Evolutionary conservation across 2,113 vertebrate genomes (phyloP).

Genomic region (Camelus bactrianus): DNA sequence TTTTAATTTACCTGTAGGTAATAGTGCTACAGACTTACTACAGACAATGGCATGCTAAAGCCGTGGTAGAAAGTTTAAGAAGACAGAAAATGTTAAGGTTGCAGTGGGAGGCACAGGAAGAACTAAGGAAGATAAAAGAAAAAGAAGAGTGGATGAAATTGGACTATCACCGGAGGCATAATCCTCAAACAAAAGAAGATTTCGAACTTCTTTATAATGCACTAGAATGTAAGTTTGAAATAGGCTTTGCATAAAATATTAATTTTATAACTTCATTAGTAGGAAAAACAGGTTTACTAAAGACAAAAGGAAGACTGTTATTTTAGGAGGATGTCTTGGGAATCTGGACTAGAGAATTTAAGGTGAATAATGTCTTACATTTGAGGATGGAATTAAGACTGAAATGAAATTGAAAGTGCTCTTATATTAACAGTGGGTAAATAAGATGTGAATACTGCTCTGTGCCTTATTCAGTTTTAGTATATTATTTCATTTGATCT

Average conservation of each 20-base stretch:
- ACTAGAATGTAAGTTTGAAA: constrained; percentile 91
- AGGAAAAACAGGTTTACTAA: neutral
- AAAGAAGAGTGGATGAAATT: constrained; percentile 88
- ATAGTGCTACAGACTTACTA: constrained; percentile 91
- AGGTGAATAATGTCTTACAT: neutral
- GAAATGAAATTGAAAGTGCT: neutral
- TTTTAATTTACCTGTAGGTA: constrained; percentile 85
- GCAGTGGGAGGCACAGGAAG: constrained; percentile 88
- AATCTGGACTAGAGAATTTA: constrained; percentile 19
- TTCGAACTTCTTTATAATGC: constrained; percentile 93
- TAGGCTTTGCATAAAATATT: constrained; percentile 7
- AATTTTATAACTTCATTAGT: neutral
- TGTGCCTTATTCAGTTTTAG: neutral
- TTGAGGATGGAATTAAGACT: constrained; percentile 41
- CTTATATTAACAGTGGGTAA: neutral
- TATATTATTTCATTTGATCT: neutral
- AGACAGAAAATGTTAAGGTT: constrained; percentile 84
- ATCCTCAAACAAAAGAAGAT: constrained; percentile 92
- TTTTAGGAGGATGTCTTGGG: constrained; percentile 11
- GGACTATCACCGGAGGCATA: constrained; percentile 89
- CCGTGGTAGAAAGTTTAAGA: constrained; percentile 85
- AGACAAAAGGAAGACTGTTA: constrained; percentile 13
- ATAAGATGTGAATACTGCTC: neutral
- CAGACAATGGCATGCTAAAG: constrained; percentile 91
- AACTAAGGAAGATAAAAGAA: constrained; percentile 85